Evolutionary conservation across 2,113 vertebrate species (phyloP).

Genomic region (Electrona antarctica): DNA sequence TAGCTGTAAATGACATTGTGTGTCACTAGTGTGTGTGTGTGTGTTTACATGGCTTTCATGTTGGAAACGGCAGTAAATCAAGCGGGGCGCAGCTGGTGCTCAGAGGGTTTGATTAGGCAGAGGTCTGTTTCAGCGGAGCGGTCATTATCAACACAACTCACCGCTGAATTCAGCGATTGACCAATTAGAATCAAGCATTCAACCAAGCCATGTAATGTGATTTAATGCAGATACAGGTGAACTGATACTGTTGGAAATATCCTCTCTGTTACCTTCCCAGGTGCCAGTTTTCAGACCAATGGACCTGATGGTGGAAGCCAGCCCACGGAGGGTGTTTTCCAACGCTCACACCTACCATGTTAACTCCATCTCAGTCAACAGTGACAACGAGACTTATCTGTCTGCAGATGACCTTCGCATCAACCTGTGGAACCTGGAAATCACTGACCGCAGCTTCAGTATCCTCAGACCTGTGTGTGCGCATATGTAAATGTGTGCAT

Average conservation of each 20-base stretch:
- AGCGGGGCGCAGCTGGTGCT: too few species aligned
- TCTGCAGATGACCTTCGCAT: slow-evolving; percentile 81
- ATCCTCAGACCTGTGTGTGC: slow-evolving; percentile 61
- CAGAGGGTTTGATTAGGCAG: too few species aligned
- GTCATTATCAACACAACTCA: too few species aligned
- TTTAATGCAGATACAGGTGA: too few species aligned
- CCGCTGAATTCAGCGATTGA: too few species aligned
- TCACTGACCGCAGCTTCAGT: slow-evolving; percentile 85
- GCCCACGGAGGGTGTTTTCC: slow-evolving; percentile 79
- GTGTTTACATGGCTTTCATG: too few species aligned
- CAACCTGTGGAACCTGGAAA: slow-evolving; percentile 83
- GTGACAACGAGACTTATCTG: slow-evolving; percentile 81
- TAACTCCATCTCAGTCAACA: slow-evolving; percentile 84
- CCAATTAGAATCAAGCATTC: too few species aligned
- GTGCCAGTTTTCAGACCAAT: slow-evolving; percentile 82
- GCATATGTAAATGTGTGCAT: background rate
- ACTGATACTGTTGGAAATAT: background rate
- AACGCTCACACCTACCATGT: slow-evolving; percentile 84
- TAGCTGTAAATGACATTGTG: too few species aligned
- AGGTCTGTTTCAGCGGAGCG: too few species aligned
- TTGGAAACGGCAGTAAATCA: too few species aligned
- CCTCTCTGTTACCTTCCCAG: slow-evolving; percentile 40
- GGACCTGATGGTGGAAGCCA: slow-evolving; percentile 84
- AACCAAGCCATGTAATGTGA: too few species aligned
- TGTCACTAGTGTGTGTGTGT: too few species aligned